These are phyloP conservation scores for Drosophila demipolita DNA, from an alignment of 2,888 invertebrate species.

Conservation along the genomic window DNA sequence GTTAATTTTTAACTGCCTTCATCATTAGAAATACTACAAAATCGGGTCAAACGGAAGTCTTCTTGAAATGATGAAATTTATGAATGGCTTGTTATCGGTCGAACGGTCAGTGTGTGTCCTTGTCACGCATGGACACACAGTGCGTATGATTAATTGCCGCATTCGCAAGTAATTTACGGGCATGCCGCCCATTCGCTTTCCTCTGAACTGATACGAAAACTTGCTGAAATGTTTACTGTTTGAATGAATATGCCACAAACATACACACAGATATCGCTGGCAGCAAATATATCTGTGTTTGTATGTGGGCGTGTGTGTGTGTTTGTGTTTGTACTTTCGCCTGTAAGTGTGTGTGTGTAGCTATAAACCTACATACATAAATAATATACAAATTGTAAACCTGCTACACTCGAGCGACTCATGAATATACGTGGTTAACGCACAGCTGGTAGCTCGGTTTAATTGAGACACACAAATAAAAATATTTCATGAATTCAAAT, in stretches of 20 bases:
- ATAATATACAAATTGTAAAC: conserved; percentile 27
- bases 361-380: conserved; percentile 5
- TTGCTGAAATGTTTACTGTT: conserved; percentile 48
- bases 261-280: conserved; percentile 7
- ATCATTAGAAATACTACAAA: conserved; percentile 3
- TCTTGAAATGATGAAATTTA: conserved; percentile 24
- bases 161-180: conserved; percentile 41
- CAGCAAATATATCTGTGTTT: neutral
- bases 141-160: conserved; percentile 71
- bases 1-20: neutral
- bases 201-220: conserved; percentile 25
- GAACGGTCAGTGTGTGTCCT: conserved; percentile 19
- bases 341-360: conserved; percentile 3
- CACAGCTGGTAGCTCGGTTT: neutral
- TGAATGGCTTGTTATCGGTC: conserved; percentile 40
- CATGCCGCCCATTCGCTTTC: neutral
- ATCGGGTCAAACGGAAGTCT: neutral
- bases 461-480: conserved; percentile 8
- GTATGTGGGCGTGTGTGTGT: neutral
- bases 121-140: conserved; percentile 51
- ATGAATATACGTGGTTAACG: conserved; percentile 6
- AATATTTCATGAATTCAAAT: neutral
- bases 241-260: conserved; percentile 34
- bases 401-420: conserved; percentile 12
- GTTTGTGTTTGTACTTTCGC: neutral